Evolutionary conservation across 1,140 invertebrate species (phyloP).

Genomic region (Polyergus mexicanus): DNA sequence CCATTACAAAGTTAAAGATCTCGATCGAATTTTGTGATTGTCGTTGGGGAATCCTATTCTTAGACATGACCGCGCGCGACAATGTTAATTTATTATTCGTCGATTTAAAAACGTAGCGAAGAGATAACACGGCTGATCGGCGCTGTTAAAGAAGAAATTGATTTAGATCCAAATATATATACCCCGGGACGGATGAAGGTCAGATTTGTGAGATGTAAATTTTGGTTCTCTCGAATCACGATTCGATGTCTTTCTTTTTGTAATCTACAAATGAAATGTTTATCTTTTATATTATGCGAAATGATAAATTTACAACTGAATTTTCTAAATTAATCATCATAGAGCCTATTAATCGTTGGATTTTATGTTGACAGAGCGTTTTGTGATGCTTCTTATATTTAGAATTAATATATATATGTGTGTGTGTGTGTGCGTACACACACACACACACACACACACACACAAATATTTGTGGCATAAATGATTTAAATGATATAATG

Average conservation of each 20-base stretch:
- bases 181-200: neutral
- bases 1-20: conserved; percentile 29
- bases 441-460: neutral
- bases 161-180: conserved; percentile 40
- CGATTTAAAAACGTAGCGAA: conserved; percentile 36
- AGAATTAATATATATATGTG: conserved; percentile 17
- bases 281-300: neutral
- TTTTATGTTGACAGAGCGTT: neutral
- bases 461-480: too few relatives aligned
- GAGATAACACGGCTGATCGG: neutral
- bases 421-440: too few relatives aligned
- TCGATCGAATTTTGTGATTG: conserved; percentile 34
- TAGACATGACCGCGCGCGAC: neutral
- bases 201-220: conserved; percentile 17
- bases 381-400: neutral
- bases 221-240: neutral
- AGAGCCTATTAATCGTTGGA: neutral
- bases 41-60: conserved; percentile 8
- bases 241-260: neutral
- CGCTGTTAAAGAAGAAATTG: conserved; percentile 11
- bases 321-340: conserved; percentile 15
- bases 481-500: too few relatives aligned
- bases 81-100: conserved; percentile 7
- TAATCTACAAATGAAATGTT: neutral
- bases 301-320: neutral